phyloP scores from a whole-genome alignment of 2,113 vertebrate species.

The Coptodon bakossiorum region DNA sequence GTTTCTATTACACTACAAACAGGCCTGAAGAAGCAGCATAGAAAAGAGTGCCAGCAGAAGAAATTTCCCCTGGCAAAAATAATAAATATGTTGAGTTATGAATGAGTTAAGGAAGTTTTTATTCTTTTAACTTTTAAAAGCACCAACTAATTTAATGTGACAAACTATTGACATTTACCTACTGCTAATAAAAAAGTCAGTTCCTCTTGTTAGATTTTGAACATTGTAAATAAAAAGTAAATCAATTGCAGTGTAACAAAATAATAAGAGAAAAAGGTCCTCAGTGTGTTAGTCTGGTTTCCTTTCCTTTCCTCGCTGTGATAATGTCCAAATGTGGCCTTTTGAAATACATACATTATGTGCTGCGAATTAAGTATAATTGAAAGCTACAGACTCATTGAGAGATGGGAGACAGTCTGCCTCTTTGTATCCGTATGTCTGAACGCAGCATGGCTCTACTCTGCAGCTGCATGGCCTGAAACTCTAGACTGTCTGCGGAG shows the following conservation, averaged over 20 bases:
- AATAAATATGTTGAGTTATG: not conserved
- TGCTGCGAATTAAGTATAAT: not conserved
- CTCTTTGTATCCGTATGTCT: slow-evolving; percentile 3
- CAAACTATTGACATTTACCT: not conserved
- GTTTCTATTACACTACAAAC: not conserved
- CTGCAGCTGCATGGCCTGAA: slow-evolving; percentile 29
- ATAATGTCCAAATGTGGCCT: not conserved
- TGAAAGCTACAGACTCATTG: not conserved
- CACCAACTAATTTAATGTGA: not conserved
- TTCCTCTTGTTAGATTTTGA: not conserved
- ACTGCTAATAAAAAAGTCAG: not conserved
- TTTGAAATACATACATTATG: not conserved
- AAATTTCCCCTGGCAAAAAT: not conserved
- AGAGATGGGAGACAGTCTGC: not conserved
- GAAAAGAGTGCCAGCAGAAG: not conserved
- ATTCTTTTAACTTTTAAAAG: not conserved
- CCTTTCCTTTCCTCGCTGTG: not conserved
- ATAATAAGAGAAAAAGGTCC: not conserved
- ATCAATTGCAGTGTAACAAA: not conserved
- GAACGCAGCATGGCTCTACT: not conserved
- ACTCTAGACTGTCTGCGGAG: not conserved
- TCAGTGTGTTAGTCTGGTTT: not conserved
- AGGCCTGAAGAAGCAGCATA: not conserved
- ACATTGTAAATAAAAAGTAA: not conserved
- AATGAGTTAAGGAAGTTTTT: not conserved